Percentiles rank a stretch among this genome's conserved stretches.
These are phyloP conservation scores for Spisula solida DNA, from an alignment of 2,888 invertebrate genomes.

Conservation along the genomic window DNA sequence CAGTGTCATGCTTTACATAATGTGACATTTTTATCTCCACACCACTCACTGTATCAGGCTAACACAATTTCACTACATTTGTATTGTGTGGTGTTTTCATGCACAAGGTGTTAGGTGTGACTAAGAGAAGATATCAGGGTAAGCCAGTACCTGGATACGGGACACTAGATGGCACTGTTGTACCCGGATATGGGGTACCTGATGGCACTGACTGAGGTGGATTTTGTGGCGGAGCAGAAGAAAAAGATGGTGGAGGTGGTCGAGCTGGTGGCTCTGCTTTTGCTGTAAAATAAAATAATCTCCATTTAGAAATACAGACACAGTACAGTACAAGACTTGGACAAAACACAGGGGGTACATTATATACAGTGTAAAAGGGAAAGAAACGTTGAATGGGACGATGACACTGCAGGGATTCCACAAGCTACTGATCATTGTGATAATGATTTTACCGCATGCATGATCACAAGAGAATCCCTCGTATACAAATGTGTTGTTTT, in stretches of 20 bases:
- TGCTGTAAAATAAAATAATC: slow-evolving; percentile 51
- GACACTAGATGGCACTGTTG: slow-evolving; percentile 43
- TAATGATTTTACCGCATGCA: too few relatives aligned
- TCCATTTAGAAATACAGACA: slow-evolving; percentile 22
- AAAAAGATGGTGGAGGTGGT: slow-evolving; percentile 76
- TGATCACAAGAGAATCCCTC: too few relatives aligned
- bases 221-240: slow-evolving; percentile 69
- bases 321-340: background rate
- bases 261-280: slow-evolving; percentile 70
- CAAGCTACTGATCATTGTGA: too few relatives aligned
- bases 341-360: background rate
- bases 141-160: background rate
- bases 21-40: too few relatives aligned
- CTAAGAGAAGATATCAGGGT: background rate
- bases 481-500: too few relatives aligned
- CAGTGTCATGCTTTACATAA: too few relatives aligned
- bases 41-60: too few relatives aligned
- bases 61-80: background rate
- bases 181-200: slow-evolving; percentile 45
- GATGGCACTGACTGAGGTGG: slow-evolving; percentile 48
- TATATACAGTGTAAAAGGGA: too few relatives aligned
- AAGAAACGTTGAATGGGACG: too few relatives aligned
- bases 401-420: too few relatives aligned
- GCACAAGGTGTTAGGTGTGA: background rate
- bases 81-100: background rate